phyloP scores from a whole-genome alignment of 53 echinoderm and acorn worm genomes.

The Arbacia lixula region DNA sequence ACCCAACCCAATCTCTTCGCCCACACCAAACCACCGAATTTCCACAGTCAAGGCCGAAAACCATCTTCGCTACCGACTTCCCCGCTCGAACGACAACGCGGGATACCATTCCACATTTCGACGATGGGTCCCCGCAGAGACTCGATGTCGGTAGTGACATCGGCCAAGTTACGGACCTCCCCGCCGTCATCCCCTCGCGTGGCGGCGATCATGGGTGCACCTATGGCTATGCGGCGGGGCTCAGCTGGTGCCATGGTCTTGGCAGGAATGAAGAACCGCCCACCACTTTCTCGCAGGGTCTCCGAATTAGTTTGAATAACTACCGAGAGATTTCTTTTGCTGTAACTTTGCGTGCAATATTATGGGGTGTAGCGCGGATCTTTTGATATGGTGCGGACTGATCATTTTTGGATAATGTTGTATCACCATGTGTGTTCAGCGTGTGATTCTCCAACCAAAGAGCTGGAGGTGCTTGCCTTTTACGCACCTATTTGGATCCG shows the following conservation, averaged over 20 bases:
- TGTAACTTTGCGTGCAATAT: too few relatives aligned
- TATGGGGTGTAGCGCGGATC: too few relatives aligned
- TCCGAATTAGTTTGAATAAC: too few relatives aligned
- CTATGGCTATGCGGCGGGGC: conserved; percentile 9
- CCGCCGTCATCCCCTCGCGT: conserved; percentile 3
- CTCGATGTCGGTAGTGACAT: not conserved
- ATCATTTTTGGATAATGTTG: too few relatives aligned
- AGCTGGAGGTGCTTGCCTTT: too few relatives aligned
- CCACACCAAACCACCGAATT: not conserved
- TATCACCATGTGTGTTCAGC: too few relatives aligned
- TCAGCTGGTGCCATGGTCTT: conserved; percentile 21
- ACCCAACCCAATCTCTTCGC: conserved; percentile 22
- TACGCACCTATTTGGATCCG: too few relatives aligned
- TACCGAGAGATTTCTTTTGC: too few relatives aligned
- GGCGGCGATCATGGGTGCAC: conserved; percentile 25
- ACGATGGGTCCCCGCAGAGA: not conserved
- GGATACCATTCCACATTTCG: not conserved
- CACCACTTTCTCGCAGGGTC: too few relatives aligned
- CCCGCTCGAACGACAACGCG: not conserved
- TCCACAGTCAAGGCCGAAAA: not conserved
- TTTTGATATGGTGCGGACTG: too few relatives aligned
- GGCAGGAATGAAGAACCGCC: conserved; percentile 6
- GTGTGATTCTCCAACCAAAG: too few relatives aligned
- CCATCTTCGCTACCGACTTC: not conserved
- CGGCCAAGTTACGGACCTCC: not conserved